These are phyloP conservation scores for Laticauda laticaudata DNA, from an alignment of 2,113 vertebrate genomes.

Conservation along the genomic window DNA sequence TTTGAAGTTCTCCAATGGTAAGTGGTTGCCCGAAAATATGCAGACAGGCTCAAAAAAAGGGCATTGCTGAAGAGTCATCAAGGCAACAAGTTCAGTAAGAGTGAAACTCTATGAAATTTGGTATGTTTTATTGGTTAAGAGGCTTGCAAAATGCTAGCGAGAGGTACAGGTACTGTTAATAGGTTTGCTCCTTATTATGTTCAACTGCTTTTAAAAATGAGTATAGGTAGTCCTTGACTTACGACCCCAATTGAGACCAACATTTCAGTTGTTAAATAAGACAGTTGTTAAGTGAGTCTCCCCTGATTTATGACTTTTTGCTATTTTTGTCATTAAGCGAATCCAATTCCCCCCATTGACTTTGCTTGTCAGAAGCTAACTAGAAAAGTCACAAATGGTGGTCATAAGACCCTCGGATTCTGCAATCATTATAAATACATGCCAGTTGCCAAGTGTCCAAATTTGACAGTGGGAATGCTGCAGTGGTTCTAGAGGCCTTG, in stretches of 20 bases:
- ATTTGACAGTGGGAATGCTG: background rate
- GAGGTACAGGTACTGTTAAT: background rate
- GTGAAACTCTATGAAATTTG: background rate
- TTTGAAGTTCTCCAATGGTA: conserved; percentile 39
- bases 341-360: background rate
- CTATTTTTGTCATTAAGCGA: background rate
- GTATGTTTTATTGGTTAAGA: background rate
- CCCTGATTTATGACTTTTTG: background rate
- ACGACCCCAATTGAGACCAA: background rate
- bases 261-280: background rate
- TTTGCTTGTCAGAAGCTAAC: background rate
- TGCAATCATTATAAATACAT: background rate
- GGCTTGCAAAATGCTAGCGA: background rate
- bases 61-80: background rate
- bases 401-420: background rate
- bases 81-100: background rate
- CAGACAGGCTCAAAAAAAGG: background rate
- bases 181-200: no score
- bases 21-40: background rate
- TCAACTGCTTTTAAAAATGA: background rate
- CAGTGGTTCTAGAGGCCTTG: background rate
- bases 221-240: background rate
- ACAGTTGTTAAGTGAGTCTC: background rate
- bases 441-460: background rate
- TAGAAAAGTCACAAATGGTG: background rate